Evolutionary conservation across 1,140 invertebrate species (phyloP).

Genomic region (Drosophila bocqueti): DNA sequence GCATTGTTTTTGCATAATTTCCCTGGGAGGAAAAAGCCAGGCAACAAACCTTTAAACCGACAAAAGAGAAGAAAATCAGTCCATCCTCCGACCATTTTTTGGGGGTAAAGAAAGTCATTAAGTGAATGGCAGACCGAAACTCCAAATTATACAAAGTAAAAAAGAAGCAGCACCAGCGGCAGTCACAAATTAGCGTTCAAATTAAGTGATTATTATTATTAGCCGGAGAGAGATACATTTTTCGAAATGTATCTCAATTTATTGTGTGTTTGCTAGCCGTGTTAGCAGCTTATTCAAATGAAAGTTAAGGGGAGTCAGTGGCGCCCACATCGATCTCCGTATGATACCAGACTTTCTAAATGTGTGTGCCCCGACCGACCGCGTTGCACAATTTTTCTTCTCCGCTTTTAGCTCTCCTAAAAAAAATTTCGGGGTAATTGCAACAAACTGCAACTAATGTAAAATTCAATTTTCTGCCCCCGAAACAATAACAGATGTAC

Average conservation of each 20-base stretch:
- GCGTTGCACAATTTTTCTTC: constrained; percentile 68
- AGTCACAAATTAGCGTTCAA: constrained; percentile 74
- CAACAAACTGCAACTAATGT: constrained; percentile 65
- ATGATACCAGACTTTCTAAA: constrained; percentile 53
- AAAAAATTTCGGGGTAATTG: constrained; percentile 28
- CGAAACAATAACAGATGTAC: constrained; percentile 33
- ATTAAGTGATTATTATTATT: constrained; percentile 83
- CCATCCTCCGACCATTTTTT: constrained; percentile 58
- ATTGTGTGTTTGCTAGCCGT: constrained; percentile 46
- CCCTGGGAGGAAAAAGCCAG: constrained; percentile 54
- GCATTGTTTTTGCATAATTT: constrained; percentile 74
- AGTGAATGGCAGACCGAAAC: constrained; percentile 41
- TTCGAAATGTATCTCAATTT: constrained; percentile 58
- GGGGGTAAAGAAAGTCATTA: constrained; percentile 76
- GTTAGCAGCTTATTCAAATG: constrained; percentile 73
- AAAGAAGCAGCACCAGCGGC: constrained; percentile 11
- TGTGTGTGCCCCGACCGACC: constrained; percentile 25
- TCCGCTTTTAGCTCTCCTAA: constrained; percentile 12
- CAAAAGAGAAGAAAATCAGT: constrained; percentile 61
- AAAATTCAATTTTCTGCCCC: constrained; percentile 57
- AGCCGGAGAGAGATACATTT: constrained; percentile 39
- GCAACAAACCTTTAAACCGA: constrained; percentile 23
- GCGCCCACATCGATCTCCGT: constrained; percentile 37
- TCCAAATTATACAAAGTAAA: not conserved
- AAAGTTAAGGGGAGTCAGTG: constrained; percentile 45